phyloP scores from a whole-genome alignment of 2,888 invertebrate species.

The Morinoia aosen region DNA sequence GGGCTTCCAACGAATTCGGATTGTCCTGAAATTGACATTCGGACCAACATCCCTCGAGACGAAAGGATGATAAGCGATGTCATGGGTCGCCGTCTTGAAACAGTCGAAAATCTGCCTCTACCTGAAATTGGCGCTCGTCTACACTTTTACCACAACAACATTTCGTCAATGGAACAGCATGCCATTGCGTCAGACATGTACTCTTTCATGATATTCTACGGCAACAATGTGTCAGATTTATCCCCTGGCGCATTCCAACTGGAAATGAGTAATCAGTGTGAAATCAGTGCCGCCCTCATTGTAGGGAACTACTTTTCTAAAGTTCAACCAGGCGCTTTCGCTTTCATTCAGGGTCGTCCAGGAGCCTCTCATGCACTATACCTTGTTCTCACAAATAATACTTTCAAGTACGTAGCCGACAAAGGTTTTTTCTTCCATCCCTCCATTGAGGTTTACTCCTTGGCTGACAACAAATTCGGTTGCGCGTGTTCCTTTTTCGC shows the following conservation, averaged over 20 bases:
- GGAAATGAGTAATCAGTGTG: slow-evolving; percentile 42
- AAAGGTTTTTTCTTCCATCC: slow-evolving; percentile 48
- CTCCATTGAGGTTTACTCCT: slow-evolving; percentile 1
- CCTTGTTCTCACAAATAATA: slow-evolving; percentile 43
- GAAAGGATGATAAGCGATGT: slow-evolving; percentile 36
- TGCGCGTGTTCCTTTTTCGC: slow-evolving; percentile 1
- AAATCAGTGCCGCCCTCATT: slow-evolving; percentile 38
- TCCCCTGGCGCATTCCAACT: not conserved
- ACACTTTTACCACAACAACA: not conserved
- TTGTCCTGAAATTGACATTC: slow-evolving; percentile 49
- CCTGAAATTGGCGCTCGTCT: slow-evolving; percentile 36
- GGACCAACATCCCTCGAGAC: not conserved
- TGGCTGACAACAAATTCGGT: slow-evolving; percentile 46
- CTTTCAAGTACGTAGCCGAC: slow-evolving; percentile 26
- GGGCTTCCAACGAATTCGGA: not conserved
- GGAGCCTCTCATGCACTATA: not conserved
- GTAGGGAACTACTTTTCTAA: slow-evolving; percentile 14
- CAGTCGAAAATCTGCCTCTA: slow-evolving; percentile 35
- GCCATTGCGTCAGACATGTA: slow-evolving; percentile 28
- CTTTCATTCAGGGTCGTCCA: not conserved
- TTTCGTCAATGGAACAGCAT: not conserved
- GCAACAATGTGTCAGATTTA: not conserved
- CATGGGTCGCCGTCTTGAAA: not conserved
- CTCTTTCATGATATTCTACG: slow-evolving; percentile 26
- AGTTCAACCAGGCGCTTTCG: not conserved